Base-by-base conservation (phyloP, 2,797 vertebrate species). In the Bryconaethiops microstoma region DNA sequence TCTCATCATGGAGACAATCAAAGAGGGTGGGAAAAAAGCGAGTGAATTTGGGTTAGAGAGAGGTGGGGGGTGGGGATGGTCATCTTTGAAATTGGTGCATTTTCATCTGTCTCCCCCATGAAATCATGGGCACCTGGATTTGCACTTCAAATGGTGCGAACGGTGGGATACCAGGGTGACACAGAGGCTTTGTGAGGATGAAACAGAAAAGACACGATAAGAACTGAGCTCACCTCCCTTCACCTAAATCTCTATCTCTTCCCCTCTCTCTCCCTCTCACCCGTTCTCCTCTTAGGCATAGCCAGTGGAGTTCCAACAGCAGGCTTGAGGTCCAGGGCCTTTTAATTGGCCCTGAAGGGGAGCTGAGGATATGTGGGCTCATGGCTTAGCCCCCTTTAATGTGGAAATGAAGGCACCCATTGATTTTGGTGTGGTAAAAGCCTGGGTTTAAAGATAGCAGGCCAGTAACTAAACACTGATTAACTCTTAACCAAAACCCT, bases 111-210 rank as follows among this genome's bases (percentile, higher is more conserved):
- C 77, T 68, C 40, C 59, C 69, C 9, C 7, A 45, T 79, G 68
- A 72, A 71, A 70, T 90, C 88, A 87, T 84, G 45, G 83, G 80
- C 79, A 92, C 88, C 87, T 74, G 88, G 80, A 94, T 94, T 93
- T 93, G 90, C 91, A 94, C 92, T 91, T 94, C 93, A 94, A 94
- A 94, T 91, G 82, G 82, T 74, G 87, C 84, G 82, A 80, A 76
- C 86, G 84, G 78, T 87, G 87, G 88, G 84, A 91, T 86, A 86
- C 86, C 87, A 64, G 77, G 83, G 87, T 88, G 89, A 91, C 87
- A 88, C 79, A 23, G 82, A 80, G 88, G 86, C 83, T 86, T 88
- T 85, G 78, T 75, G 84, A 91, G 86, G 88, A 91, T 91, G 88
- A 90, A 90, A 91, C 87, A 78, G 76, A 39, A 62, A 74, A 57